Evolutionary conservation across 2,888 invertebrate genomes (phyloP).

Genomic region (Apoda limacodes): DNA sequence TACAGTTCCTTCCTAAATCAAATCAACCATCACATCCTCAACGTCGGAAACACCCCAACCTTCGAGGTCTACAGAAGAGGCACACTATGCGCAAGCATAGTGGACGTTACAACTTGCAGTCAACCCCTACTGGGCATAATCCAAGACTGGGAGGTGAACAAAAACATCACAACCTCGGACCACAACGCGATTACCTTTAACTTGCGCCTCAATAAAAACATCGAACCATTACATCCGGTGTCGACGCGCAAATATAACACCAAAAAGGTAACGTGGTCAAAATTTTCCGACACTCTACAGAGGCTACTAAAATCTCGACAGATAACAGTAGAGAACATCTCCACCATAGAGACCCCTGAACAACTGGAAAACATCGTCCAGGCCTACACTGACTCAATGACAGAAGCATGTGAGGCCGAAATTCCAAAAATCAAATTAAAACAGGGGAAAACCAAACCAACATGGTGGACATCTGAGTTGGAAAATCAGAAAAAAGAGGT

Average conservation of each 20-base stretch:
- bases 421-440: too few relatives aligned
- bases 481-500: too few relatives aligned
- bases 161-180: slow-evolving; percentile 12
- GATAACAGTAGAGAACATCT: too few relatives aligned
- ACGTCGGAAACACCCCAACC: slow-evolving; percentile 14
- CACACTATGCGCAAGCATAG: slow-evolving; percentile 4
- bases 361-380: too few relatives aligned
- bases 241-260: slow-evolving; percentile 4
- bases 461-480: too few relatives aligned
- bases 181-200: slow-evolving; percentile 11
- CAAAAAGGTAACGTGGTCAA: slow-evolving; percentile 9
- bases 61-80: slow-evolving; percentile 12
- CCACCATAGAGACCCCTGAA: too few relatives aligned
- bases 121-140: slow-evolving; percentile 2
- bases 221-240: background rate
- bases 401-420: too few relatives aligned
- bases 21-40: slow-evolving; percentile 10
- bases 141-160: slow-evolving; percentile 10
- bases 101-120: slow-evolving; percentile 15
- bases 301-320: too few relatives aligned
- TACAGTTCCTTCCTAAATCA: background rate
- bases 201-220: background rate
- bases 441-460: too few relatives aligned
- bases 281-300: too few relatives aligned
- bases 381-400: too few relatives aligned